Percentiles rank a stretch among this genome's conserved stretches.
phyloP scores from a whole-genome alignment of 1,140 invertebrate species.

The Drosophila busckii region DNA sequence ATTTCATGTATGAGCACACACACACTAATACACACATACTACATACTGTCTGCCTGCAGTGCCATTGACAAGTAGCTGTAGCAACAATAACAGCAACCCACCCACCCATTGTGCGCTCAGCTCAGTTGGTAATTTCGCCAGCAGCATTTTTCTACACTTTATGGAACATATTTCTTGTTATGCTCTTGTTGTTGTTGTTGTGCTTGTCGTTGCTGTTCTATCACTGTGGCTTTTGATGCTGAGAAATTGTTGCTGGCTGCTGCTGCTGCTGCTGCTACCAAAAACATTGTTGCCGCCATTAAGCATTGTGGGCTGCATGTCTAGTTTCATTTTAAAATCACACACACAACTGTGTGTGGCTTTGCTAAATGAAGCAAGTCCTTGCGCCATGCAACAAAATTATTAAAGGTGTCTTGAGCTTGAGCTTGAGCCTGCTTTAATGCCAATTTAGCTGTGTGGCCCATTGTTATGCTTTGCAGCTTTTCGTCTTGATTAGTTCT shows the following conservation, averaged over 20 bases:
- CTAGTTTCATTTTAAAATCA: conserved; percentile 17
- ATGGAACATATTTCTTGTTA: conserved; percentile 36
- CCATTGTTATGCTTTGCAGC: conserved; percentile 36
- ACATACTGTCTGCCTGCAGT: conserved; percentile 16
- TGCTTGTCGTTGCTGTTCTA: conserved; percentile 16
- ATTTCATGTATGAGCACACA: conserved; percentile 24
- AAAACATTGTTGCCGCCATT: conserved; percentile 5
- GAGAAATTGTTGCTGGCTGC: conserved; percentile 18
- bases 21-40: conserved; percentile 12
- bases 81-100: conserved; percentile 22
- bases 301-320: conserved; percentile 10
- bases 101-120: conserved; percentile 26
- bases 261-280: background rate
- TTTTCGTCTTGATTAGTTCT: conserved; percentile 53
- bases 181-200: conserved; percentile 14
- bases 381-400: too few relatives aligned
- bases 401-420: too few relatives aligned
- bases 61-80: conserved; percentile 59
- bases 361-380: too few relatives aligned
- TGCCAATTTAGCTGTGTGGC: conserved; percentile 15
- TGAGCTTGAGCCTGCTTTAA: too few relatives aligned
- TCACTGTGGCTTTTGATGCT: conserved; percentile 17
- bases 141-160: conserved; percentile 54
- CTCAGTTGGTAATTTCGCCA: conserved; percentile 47
- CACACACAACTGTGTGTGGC: too few relatives aligned